Base-by-base conservation (phyloP, 2,888 invertebrate genomes). In the Drosophila koepferae region DNA sequence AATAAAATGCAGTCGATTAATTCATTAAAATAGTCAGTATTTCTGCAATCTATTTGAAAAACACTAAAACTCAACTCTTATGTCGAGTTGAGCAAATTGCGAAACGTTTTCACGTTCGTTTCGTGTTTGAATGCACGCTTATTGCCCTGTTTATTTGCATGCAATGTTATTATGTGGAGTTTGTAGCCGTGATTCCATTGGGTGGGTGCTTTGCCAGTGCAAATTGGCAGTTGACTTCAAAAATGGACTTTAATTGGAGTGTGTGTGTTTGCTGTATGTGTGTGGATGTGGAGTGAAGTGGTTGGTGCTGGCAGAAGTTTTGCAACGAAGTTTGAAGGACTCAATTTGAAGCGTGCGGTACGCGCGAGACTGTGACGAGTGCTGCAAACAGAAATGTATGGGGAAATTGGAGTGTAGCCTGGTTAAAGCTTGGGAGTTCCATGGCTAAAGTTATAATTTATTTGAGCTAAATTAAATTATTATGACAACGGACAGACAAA, bases 381-480 rank as follows among this genome's bases (percentile, higher is more conserved):
- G 77, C 60, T 64, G 63, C 40, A 54, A 31, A 20, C 43, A 44
- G 38, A 18, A 40, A 12, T 40, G 48, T 60, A 16, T 23, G 18
- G 40, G 40, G 36, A 38, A 48, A 40, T 36, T 18, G 55, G 18
- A 36, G 34, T 51, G 44, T 44, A 36, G 23, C 69, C 31, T 20
- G 65, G 43, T 36, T 34, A 58, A 58, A 44, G 58, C 58, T 14
- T 12, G 9, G 10, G 40, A 58, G 56, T 64, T 64, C 41, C 66
- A 54, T 55, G 64, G 70, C 69, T 60, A 61, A 85, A 85, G 86
- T 84, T 77, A 77, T 82, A 88, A 84, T 88, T 86, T 82, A 86
- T 88, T 88, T 88, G 83, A 86, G 89, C 83, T 77, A 88, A 84
- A 88, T 84, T 84, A 88, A 84, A 82, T 84, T 84, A 83, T 85